Conservation (phyloP, 2,888 invertebrate species). For the Folsomia manolachei region DNA sequence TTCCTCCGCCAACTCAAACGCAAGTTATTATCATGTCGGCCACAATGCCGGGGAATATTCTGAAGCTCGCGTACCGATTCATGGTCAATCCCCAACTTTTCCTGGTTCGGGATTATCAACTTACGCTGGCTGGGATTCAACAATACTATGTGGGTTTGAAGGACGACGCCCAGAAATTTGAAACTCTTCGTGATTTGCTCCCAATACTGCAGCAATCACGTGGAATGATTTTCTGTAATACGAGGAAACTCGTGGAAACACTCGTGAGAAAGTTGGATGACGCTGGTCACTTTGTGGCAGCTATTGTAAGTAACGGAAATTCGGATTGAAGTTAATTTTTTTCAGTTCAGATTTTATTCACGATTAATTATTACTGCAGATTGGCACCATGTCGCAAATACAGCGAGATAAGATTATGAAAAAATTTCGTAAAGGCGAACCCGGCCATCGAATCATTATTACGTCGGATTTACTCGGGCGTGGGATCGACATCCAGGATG, state of each 20-base stretch:
- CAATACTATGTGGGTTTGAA: slow-evolving; percentile 93
- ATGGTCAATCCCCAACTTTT: slow-evolving; percentile 9
- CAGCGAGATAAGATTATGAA: slow-evolving; percentile 9
- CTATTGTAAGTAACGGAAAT: slow-evolving; percentile 64
- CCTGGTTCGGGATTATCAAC: slow-evolving; percentile 54
- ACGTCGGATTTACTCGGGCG: slow-evolving; percentile 27
- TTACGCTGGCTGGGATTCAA: slow-evolving; percentile 92
- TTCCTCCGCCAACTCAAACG: not conserved
- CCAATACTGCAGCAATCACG: slow-evolving; percentile 99
- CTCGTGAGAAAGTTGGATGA: slow-evolving; percentile 91
- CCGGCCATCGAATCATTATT: slow-evolving; percentile 4
- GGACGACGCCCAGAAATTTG: slow-evolving; percentile 90
- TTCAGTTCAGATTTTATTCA: not conserved
- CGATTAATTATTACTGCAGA: slow-evolving; percentile 2
- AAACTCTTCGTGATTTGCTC: slow-evolving; percentile 95
- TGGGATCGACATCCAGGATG: slow-evolving; percentile 31
- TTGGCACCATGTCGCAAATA: slow-evolving; percentile 16
- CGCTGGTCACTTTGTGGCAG: slow-evolving; percentile 94
- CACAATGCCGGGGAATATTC: slow-evolving; percentile 13
- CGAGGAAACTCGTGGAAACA: slow-evolving; percentile 97
- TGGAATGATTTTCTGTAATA: slow-evolving; percentile 99
- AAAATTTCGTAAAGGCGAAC: slow-evolving; percentile 9
- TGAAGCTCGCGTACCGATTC: not conserved
- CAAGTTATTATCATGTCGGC: slow-evolving; percentile 20
- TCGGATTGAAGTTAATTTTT: not conserved